These are phyloP conservation scores for Isaurus tuberculatus DNA, from an alignment of 92 coral and sea anemone genomes.

Conservation along the genomic window DNA sequence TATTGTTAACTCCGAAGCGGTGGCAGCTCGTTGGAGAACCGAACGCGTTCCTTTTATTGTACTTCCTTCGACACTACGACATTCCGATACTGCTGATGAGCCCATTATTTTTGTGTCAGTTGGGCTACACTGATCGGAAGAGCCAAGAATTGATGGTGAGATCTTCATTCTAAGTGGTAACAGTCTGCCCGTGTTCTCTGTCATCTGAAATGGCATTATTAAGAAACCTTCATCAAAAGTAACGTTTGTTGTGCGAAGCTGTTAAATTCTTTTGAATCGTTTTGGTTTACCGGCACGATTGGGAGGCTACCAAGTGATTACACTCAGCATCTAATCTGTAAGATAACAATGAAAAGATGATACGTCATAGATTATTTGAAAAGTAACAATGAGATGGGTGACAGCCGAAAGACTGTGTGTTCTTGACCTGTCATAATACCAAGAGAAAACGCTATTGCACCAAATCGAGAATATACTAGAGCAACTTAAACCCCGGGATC, in stretches of 20 bases:
- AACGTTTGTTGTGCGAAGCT: neutral
- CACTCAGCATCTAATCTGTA: conserved; percentile 37
- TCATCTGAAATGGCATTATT: conserved; percentile 49
- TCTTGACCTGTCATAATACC: conserved; percentile 9
- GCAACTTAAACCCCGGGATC: neutral
- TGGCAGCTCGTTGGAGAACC: neutral
- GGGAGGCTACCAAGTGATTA: conserved; percentile 36
- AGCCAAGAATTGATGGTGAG: conserved; percentile 22
- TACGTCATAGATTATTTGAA: conserved; percentile 31
- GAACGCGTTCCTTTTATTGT: neutral
- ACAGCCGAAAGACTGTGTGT: conserved; percentile 33
- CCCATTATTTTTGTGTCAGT: neutral
- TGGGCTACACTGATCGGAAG: conserved; percentile 30
- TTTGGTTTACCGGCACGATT: neutral
- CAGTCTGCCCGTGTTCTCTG: conserved; percentile 37
- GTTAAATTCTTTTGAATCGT: neutral
- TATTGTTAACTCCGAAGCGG: conserved; percentile 4
- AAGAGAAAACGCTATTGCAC: neutral
- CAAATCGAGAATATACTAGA: neutral
- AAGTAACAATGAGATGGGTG: conserved; percentile 7
- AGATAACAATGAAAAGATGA: conserved; percentile 22
- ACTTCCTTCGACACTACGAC: conserved; percentile 19
- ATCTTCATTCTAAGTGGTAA: conserved; percentile 41
- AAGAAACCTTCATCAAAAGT: neutral
- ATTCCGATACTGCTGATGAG: neutral